Conservation (phyloP, 2,113 vertebrate species). For the Sialia sialis region DNA sequence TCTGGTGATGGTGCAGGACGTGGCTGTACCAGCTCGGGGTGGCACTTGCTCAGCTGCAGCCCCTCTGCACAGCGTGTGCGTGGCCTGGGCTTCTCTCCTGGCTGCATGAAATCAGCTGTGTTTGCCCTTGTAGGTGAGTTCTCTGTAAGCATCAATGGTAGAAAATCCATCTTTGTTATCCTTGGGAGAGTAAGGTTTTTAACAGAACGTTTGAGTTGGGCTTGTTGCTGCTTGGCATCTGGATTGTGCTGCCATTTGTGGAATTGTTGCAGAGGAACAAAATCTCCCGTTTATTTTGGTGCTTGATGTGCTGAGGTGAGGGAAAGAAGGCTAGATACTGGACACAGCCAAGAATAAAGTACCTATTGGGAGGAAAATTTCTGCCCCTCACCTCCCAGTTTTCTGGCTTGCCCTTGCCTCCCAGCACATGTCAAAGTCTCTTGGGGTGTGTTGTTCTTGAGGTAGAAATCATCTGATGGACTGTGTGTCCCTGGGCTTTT, state of each 20-base stretch:
- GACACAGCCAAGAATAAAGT: background rate
- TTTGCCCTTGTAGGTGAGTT: background rate
- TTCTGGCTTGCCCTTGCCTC: background rate
- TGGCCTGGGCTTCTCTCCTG: background rate
- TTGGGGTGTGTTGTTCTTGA: background rate
- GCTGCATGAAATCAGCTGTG: background rate
- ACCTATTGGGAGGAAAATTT: background rate
- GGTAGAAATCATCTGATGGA: background rate
- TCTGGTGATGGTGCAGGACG: background rate
- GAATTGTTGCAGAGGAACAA: background rate
- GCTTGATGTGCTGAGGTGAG: background rate
- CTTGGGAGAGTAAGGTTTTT: background rate
- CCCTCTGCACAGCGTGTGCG: rapidly evolving
- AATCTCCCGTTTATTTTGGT: background rate
- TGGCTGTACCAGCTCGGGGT: background rate
- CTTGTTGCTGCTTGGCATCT: background rate
- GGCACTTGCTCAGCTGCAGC: background rate
- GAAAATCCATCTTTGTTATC: background rate
- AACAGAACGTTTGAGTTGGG: background rate
- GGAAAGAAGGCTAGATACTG: background rate
- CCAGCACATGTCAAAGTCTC: background rate
- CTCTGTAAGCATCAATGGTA: background rate
- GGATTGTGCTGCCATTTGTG: background rate
- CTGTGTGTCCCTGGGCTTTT: background rate
- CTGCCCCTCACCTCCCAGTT: rapidly evolving